Conservation (phyloP, 2,888 invertebrate species). For the Pasiphila rectangulata region DNA sequence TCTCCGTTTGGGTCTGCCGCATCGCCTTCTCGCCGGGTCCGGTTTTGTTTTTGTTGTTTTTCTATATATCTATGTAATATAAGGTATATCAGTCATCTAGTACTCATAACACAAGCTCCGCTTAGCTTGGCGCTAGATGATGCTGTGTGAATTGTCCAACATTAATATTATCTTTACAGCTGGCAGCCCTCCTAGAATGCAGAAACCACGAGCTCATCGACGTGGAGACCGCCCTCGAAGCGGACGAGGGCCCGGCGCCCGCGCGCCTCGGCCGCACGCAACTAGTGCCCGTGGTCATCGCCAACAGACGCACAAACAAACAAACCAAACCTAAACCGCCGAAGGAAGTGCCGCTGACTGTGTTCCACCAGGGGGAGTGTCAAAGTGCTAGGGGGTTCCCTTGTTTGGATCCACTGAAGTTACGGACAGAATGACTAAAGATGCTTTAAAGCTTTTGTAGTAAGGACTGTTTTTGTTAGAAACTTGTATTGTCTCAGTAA, state of each 20-base stretch:
- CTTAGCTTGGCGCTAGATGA: too few relatives aligned
- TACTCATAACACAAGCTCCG: too few relatives aligned
- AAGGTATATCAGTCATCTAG: too few relatives aligned
- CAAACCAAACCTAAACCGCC: slow-evolving; percentile 39
- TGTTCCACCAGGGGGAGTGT: slow-evolving; percentile 67
- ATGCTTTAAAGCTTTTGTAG: slow-evolving; percentile 61
- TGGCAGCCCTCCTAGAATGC: slow-evolving; percentile 67
- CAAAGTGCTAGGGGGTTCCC: slow-evolving; percentile 55
- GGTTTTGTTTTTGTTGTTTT: too few relatives aligned
- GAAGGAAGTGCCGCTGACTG: slow-evolving; percentile 67
- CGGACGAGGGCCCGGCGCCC: slow-evolving; percentile 62
- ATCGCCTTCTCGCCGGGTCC: too few relatives aligned
- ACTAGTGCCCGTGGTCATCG: slow-evolving; percentile 55
- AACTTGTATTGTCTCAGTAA: too few relatives aligned
- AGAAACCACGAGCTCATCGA: slow-evolving; percentile 71
- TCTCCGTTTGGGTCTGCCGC: too few relatives aligned
- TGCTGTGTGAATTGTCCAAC: too few relatives aligned
- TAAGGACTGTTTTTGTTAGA: slow-evolving; percentile 31
- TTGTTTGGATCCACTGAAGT: slow-evolving; percentile 58
- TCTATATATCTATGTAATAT: too few relatives aligned
- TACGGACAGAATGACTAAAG: slow-evolving; percentile 71
- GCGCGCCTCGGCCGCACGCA: slow-evolving; percentile 51
- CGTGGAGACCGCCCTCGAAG: slow-evolving; percentile 77
- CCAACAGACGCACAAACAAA: slow-evolving; percentile 31
- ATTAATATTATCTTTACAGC: slow-evolving; percentile 38